Evolutionary conservation across 2,113 vertebrate genomes (phyloP), one percentile per base, ranked within the genome.

Genomic region (Tetrao urogallus): DNA sequence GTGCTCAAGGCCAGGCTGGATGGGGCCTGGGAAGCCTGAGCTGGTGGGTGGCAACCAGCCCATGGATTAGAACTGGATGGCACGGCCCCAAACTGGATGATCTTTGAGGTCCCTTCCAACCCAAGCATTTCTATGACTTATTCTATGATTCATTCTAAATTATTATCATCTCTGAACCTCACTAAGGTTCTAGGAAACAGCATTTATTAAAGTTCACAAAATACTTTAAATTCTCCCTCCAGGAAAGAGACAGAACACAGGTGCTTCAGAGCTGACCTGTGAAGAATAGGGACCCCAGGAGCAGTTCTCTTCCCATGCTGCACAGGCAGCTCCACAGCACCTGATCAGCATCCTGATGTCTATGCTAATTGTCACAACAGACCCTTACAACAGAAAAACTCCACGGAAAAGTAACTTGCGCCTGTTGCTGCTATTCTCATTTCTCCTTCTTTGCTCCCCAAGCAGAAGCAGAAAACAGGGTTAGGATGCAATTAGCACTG

Each of bases 401-500:
- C 8, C 52, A 56, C 52, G 4, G 54, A 54, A 88, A 80, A 70
- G 20, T 38, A 80, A 16, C 56, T 77, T 77, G 74, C 27, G 63
- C 56, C 38, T 45, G 8, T 17, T 19, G 54, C 75, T 67, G 47
- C 36, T 74, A 67, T 61, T 13, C 3, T 61, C 2, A 0, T 58
- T 86, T 50, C 48, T 90, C 57, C 43, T 79, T 34, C 54, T 54
- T 82, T 38, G 8, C 58, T n/a, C 34, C 16, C 10, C 17, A 67
- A 0, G 2, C 22, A 86, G 43, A 88, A 81, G 52, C 12, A 36
- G 38, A 14, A 93, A 88, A 81, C 27, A 57, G 50, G 34, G 74
- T 75, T 81, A 66, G 42, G 95, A 81, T 38, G 47, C 47, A 93
- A 77, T 82, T 86, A 95, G 77, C 72, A 47, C 50, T 60, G 10